These are phyloP conservation scores for Drosophila busckii DNA, from an alignment of 1,140 invertebrate genomes.

Conservation along the genomic window DNA sequence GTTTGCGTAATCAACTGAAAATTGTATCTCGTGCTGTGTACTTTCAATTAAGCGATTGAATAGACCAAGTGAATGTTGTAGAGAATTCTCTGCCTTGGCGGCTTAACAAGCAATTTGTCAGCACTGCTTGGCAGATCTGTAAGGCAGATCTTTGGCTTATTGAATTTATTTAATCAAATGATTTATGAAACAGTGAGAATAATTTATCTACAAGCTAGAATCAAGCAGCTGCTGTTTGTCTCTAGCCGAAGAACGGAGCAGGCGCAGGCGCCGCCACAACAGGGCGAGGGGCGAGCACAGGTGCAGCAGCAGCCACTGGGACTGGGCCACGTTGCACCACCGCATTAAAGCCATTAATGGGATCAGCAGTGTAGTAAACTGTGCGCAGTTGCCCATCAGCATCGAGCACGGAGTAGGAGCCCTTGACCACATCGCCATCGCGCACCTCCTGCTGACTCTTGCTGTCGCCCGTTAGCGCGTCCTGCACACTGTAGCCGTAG, in stretches of 20 bases:
- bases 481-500: slow-evolving; percentile 82
- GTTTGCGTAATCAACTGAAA: slow-evolving; percentile 73
- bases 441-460: slow-evolving; percentile 83
- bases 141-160: slow-evolving; percentile 40
- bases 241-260: slow-evolving; percentile 48
- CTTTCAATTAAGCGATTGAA: slow-evolving; percentile 76
- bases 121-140: background rate
- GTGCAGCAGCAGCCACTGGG: slow-evolving; percentile 33
- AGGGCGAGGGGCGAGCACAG: slow-evolving; percentile 30
- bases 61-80: slow-evolving; percentile 57
- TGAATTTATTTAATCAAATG: slow-evolving; percentile 43
- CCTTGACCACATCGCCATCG: slow-evolving; percentile 82
- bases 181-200: slow-evolving; percentile 56
- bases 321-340: slow-evolving; percentile 79
- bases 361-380: slow-evolving; percentile 81
- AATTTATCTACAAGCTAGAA: slow-evolving; percentile 61
- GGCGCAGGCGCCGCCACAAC: slow-evolving; percentile 20
- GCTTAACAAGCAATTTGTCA: slow-evolving; percentile 16
- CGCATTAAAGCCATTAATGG: slow-evolving; percentile 83
- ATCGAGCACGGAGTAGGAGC: slow-evolving; percentile 82
- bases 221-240: background rate
- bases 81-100: slow-evolving; percentile 40
- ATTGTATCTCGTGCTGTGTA: slow-evolving; percentile 70
- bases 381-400: slow-evolving; percentile 81
- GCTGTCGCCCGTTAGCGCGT: slow-evolving; percentile 82